These are phyloP conservation scores for Chironomus tepperi DNA, from an alignment of 1,140 invertebrate genomes.

Conservation along the genomic window DNA sequence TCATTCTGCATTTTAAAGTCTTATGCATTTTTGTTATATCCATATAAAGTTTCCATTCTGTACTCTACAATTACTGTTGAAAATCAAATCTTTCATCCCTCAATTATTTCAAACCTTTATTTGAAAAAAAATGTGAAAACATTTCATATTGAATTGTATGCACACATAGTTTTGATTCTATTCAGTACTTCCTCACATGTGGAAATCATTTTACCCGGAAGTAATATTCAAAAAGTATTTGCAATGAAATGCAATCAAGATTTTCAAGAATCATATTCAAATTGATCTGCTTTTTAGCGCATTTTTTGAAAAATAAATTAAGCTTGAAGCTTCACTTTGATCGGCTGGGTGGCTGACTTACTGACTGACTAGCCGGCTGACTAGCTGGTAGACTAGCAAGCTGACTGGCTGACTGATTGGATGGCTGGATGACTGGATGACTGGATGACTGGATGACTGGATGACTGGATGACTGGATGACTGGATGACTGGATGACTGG, in stretches of 20 bases:
- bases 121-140: background rate
- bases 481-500: too few relatives aligned
- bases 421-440: too few relatives aligned
- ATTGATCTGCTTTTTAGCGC: too few relatives aligned
- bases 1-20: background rate
- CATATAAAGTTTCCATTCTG: background rate
- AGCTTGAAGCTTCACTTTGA: too few relatives aligned
- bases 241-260: background rate
- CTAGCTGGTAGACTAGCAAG: too few relatives aligned
- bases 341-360: too few relatives aligned
- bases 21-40: too few relatives aligned
- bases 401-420: too few relatives aligned
- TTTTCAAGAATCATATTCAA: background rate
- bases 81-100: background rate
- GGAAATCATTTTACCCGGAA: conserved; percentile 6
- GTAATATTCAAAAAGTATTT: background rate
- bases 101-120: background rate
- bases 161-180: background rate
- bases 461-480: too few relatives aligned
- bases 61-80: background rate
- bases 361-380: too few relatives aligned
- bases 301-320: too few relatives aligned
- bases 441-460: too few relatives aligned
- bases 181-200: background rate
- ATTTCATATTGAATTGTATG: background rate